Evolutionary conservation across 2,888 invertebrate genomes (phyloP), one percentile per base, ranked within the genome.

Genomic region (Neoaliturus tenellus): DNA sequence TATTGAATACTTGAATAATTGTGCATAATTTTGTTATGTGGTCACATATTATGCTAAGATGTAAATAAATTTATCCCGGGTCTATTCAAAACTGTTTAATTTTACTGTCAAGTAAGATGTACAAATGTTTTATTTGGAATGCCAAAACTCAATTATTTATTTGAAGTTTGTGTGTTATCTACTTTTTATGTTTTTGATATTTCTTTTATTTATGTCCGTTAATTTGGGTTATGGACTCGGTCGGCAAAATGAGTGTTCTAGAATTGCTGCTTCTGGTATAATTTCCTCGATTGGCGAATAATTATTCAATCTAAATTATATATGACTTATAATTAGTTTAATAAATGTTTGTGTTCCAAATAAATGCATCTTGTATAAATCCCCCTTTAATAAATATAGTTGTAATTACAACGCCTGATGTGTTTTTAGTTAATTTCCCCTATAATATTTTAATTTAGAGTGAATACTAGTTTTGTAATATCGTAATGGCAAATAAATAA

Each of bases 1-100:
- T 71, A 71, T 39, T 39, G 41, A 67, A 28, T 31, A 67, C 23
- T 67, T 67, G n/a, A 33, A 67, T 67, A 3, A 51, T 58, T 58
- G 25, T 58, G 20, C n/a, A 58, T 6, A 6, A 58, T 28, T 67
- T 67, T 67, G 67, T 67, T 67, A 67, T n/a, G 14, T 67, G 67
- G 51, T 51, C 51, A 51, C 51, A 8, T n/a, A n/a, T 20, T 51
- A 51, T 51, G 20, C n/a, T 51, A 51, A 51, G 51, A 23, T 51
- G 51, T 51, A 51, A 10, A 51, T 51, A 51, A 20, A 51, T 48
- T 48, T n/a, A 14, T 14, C 23, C 39, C 6, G 39, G 6, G 39
- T 39, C 12, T 39, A 12, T 10, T 44, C 14, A 44, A 14, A 14
- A 44, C 17, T 8, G 44, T 44, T 44, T 44, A 17, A n/a, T n/a